Conservation (phyloP, 2,888 invertebrate species). For the Hirtodrosophila confusa region DNA sequence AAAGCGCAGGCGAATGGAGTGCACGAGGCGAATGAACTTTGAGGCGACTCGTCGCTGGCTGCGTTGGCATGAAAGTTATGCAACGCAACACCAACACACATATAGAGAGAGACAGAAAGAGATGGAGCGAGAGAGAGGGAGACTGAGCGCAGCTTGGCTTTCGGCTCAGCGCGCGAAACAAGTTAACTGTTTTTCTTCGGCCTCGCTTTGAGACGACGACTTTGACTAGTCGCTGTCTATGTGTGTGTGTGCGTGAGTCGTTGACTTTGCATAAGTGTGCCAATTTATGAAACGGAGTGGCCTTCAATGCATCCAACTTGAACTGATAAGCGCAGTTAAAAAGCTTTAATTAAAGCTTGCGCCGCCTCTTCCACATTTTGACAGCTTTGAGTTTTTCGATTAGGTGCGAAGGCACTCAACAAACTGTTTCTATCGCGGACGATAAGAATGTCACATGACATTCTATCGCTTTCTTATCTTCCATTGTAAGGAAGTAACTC, state of each 20-base stretch:
- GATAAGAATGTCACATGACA: no score
- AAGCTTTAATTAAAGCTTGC: conserved; percentile 1
- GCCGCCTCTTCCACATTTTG: not conserved
- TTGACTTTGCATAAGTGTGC: conserved; percentile 78
- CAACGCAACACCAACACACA: conserved; percentile 70
- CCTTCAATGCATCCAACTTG: conserved; percentile 67
- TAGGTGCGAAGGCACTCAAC: no score
- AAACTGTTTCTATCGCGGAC: no score
- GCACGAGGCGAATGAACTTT: conserved; percentile 83
- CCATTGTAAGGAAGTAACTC: no score
- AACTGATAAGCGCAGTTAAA: conserved; percentile 24
- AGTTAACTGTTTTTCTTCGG: conserved; percentile 73
- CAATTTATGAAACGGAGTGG: conserved; percentile 69
- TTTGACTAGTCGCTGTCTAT: conserved; percentile 48
- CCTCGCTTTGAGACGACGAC: conserved; percentile 47
- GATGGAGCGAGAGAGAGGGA: conserved; percentile 10
- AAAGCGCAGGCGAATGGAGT: conserved; percentile 74
- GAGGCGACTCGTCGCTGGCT: conserved; percentile 63
- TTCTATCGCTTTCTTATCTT: no score
- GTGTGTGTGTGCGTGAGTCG: conserved; percentile 56
- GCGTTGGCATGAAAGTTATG: conserved; percentile 82
- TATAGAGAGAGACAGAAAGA: conserved; percentile 23
- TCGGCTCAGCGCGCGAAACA: conserved; percentile 67
- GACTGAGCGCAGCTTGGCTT: conserved; percentile 62
- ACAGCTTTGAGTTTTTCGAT: no score